Base-by-base conservation (phyloP, 2,888 invertebrate genomes). In the Andrena minutula region DNA sequence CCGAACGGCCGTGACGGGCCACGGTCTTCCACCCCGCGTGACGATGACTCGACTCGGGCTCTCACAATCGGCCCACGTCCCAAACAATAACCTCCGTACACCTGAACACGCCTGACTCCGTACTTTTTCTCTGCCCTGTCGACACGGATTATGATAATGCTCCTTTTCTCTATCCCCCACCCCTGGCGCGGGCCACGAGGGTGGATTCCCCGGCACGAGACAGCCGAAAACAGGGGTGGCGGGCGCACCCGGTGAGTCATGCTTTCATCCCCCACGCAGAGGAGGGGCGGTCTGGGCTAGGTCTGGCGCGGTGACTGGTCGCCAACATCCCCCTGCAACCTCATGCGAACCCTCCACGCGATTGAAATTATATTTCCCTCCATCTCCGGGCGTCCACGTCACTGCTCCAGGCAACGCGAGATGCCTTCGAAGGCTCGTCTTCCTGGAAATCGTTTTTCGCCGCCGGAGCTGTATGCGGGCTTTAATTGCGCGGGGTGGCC, bases 141-240 rank as follows among this genome's bases (percentile, higher is more conserved):
- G 73, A 71, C 79, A 53, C 82, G 89, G 90, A 92, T 92, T 92
- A 92, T 92, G 90, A 90, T 92, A 92, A 92, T 92, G 90, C 79
- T 86, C 75, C 73, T 70, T 77, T 63, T 65, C 66, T 51, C 16
- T 41, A 41, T 16, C 41, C 78, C 83, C 75, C 68, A 80, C 68
- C 63, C 75, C 69, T 56, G 77, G 81, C 77, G 82, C 74, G 66
- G 68, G 69, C 56, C 63, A 53, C 60, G 83, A 79, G 83, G 85
- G 86, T 83, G 90, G 73, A 86, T 87, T 84, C 83, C 41, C 79
- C 83, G 89, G 86, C 86, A 89, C 86, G 91, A 91, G 90, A 87
- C 91, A 84, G 83, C 78, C 86, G 73, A 87, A 85, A 88, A 88
- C 80, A 82, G 82, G 88, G 88, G 86, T 79, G 88, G 84, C 63